phyloP scores from a whole-genome alignment of 2,888 invertebrate species.

The Digitonthophagus gazella region DNA sequence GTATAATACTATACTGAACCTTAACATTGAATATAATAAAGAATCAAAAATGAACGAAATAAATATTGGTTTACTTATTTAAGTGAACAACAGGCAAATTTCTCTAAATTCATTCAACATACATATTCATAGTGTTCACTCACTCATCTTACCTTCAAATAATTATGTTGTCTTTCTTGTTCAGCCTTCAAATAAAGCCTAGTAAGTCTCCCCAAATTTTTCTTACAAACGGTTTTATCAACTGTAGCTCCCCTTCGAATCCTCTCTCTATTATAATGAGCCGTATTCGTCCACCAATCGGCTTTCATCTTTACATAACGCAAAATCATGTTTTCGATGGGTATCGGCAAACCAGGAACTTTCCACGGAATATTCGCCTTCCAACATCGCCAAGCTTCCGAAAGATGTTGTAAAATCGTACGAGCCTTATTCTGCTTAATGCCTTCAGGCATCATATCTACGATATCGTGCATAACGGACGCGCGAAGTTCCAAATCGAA shows the following conservation, averaged over 20 bases:
- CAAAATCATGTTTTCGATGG: constrained; percentile 99
- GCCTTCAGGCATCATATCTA: constrained; percentile 99
- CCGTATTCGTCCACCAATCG: constrained; percentile 99
- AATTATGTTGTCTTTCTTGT: constrained; percentile 98
- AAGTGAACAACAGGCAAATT: no score
- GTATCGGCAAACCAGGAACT: constrained; percentile 97
- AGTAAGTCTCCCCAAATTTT: constrained; percentile 97
- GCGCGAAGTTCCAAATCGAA: constrained; percentile 98
- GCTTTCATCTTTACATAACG: constrained; percentile 99
- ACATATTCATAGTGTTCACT: no score
- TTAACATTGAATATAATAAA: neutral
- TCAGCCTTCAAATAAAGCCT: constrained; percentile 96
- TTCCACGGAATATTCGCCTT: constrained; percentile 99
- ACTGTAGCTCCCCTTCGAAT: constrained; percentile 99
- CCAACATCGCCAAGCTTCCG: constrained; percentile 99
- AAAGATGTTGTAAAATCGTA: constrained; percentile 97
- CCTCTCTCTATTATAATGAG: constrained; percentile 98
- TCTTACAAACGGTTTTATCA: constrained; percentile 99
- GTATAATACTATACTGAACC: no score
- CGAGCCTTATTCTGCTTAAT: constrained; percentile 99
- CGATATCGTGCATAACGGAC: constrained; percentile 95
- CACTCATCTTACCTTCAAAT: constrained; percentile 88
- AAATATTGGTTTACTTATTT: no score
- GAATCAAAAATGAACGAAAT: neutral
- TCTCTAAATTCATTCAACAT: no score